Conservation (phyloP, 2,113 vertebrate genomes). For the Entosphenus tridentatus region DNA sequence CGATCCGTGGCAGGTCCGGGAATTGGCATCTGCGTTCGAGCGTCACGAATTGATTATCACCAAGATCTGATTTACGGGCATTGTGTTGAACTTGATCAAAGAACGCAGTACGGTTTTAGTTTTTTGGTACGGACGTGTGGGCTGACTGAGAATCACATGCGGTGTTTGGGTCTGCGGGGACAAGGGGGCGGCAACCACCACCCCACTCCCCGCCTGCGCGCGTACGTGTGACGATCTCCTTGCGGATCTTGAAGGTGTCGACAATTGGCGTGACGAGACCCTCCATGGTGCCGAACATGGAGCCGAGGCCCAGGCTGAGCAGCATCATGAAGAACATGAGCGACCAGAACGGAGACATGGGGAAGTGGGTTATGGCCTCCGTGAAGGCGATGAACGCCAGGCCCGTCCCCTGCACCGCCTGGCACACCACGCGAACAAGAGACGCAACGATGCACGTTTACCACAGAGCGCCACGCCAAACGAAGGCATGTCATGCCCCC, state of each 20-base stretch:
- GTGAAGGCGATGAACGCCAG: slow-evolving; percentile 98
- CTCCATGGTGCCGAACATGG: slow-evolving; percentile 97
- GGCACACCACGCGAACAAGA: slow-evolving; percentile 5
- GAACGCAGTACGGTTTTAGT: no score
- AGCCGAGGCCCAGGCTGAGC: slow-evolving; percentile 84
- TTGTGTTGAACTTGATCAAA: background rate
- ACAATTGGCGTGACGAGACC: slow-evolving; percentile 88
- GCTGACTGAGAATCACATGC: no score
- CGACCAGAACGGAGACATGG: slow-evolving; percentile 78
- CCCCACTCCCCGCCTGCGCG: background rate
- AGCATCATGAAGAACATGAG: slow-evolving; percentile 99
- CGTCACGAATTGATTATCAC: no score
- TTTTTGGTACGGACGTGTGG: no score
- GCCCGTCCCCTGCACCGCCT: slow-evolving; percentile 91
- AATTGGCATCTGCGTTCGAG: no score
- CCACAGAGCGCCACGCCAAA: no score
- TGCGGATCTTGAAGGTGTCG: slow-evolving; percentile 87
- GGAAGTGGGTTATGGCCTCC: slow-evolving; percentile 96
- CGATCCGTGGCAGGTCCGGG: no score
- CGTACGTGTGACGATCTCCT: slow-evolving; percentile 86
- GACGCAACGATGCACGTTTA: no score
- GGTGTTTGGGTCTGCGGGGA: no score
- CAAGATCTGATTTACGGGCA: no score
- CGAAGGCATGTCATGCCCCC: no score
- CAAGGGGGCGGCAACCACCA: no score